phyloP scores from a whole-genome alignment of 1,140 invertebrate genomes.

The Eupeodes corollae region DNA sequence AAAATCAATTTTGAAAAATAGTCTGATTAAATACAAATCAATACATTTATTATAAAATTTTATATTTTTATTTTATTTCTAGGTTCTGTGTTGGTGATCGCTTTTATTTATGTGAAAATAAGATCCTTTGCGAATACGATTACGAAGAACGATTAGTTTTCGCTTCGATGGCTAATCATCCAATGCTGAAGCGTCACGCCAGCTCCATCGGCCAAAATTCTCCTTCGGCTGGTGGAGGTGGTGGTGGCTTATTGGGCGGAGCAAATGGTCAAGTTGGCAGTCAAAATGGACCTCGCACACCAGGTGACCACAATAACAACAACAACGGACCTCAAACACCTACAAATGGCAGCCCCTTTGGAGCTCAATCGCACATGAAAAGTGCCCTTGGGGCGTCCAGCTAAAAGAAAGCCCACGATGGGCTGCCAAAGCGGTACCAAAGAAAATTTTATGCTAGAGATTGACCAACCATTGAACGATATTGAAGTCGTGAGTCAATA shows the following conservation, averaged over 20 bases:
- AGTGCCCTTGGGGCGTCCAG: conserved; percentile 34
- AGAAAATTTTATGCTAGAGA: conserved; percentile 36
- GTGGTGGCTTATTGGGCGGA: conserved; percentile 11
- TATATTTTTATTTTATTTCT: conserved; percentile 23
- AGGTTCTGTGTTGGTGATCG: conserved; percentile 96
- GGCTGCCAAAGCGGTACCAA: conserved; percentile 16
- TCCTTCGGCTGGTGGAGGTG: conserved; percentile 18
- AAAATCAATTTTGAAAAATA: too few species aligned
- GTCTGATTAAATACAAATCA: too few species aligned
- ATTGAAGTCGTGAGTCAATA: background rate
- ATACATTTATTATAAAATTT: background rate
- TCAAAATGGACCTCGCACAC: conserved; percentile 27
- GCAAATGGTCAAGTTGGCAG: conserved; percentile 6
- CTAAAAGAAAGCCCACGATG: conserved; percentile 32
- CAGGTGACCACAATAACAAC: conserved; percentile 32
- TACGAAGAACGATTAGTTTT: conserved; percentile 88
- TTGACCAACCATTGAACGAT: conserved; percentile 7
- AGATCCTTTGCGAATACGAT: conserved; percentile 94
- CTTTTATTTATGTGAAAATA: conserved; percentile 93
- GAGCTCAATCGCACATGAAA: conserved; percentile 32
- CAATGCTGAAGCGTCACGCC: conserved; percentile 78
- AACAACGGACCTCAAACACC: conserved; percentile 30
- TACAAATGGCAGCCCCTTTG: conserved; percentile 24
- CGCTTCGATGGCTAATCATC: conserved; percentile 83
- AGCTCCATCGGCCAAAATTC: conserved; percentile 36